These are phyloP conservation scores for Planiliza haematocheilus DNA, from an alignment of 2,113 vertebrate species.

Conservation along the genomic window DNA sequence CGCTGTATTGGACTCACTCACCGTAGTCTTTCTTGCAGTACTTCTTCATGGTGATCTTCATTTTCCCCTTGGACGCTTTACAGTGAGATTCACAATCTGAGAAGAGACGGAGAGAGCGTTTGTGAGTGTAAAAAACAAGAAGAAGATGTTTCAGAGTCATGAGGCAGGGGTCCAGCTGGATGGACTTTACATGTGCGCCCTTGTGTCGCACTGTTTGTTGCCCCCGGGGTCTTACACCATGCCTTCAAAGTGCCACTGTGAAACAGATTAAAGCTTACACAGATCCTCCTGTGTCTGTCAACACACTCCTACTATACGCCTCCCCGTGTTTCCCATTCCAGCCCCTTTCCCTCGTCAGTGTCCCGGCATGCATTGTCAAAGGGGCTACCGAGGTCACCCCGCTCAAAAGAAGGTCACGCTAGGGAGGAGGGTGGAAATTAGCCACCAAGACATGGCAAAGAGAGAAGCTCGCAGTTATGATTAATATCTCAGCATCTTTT, in stretches of 20 bases:
- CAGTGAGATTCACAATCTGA: conserved; percentile 98
- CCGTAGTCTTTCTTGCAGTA: conserved; percentile 99
- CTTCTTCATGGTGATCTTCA: conserved; percentile 99
- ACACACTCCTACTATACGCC: conserved; percentile 66
- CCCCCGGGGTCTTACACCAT: conserved; percentile 81
- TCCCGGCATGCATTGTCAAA: conserved; percentile 86
- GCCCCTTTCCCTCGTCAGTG: conserved; percentile 77
- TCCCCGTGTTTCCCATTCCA: conserved; percentile 48
- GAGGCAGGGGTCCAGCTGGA: conserved; percentile 15
- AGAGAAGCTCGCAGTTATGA: conserved; percentile 55
- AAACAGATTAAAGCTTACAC: conserved; percentile 85
- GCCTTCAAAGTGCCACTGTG: conserved; percentile 78
- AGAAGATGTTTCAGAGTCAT: not conserved
- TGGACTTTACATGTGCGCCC: conserved; percentile 10
- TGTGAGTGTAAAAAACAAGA: conserved; percentile 31
- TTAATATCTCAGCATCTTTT: conserved; percentile 55
- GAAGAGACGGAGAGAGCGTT: conserved; percentile 22
- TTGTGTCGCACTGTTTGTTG: conserved; percentile 67
- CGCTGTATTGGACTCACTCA: conserved; percentile 81
- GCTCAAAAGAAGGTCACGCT: conserved; percentile 84
- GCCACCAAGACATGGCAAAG: conserved; percentile 79
- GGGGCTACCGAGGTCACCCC: conserved; percentile 80
- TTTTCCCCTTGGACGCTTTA: conserved; percentile 97
- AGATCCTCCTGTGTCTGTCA: conserved; percentile 84
- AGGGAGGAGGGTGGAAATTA: conserved; percentile 80